Conservation (phyloP, 2,113 vertebrate genomes). For the Colaptes auratus region DNA sequence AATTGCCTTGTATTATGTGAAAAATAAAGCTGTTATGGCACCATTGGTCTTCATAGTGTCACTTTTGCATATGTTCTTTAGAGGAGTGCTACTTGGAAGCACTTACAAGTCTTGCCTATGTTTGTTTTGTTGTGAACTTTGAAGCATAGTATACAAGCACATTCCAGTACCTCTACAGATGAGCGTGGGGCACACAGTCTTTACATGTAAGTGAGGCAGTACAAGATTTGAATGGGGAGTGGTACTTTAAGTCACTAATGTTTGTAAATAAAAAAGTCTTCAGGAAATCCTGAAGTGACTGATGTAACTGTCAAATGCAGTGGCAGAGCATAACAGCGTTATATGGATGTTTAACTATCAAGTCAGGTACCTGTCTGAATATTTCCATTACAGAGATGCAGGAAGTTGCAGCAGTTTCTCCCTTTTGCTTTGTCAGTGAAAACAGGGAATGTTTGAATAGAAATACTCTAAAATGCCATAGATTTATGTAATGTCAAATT, state of each 20-base stretch:
- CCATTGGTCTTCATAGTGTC: constrained; percentile 23
- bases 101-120: background rate
- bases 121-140: background rate
- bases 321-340: background rate
- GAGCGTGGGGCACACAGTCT: fast-evolving
- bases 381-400: background rate
- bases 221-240: background rate
- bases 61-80: constrained; percentile 13
- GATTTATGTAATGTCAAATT: background rate
- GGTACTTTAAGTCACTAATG: background rate
- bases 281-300: background rate
- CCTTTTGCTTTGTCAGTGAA: background rate
- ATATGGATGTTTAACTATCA: background rate
- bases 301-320: background rate
- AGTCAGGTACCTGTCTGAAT: background rate
- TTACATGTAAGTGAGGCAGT: background rate
- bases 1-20: constrained; percentile 77
- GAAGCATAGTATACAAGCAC: background rate
- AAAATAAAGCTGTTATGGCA: constrained; percentile 79
- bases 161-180: background rate
- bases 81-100: background rate
- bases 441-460: background rate
- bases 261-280: background rate
- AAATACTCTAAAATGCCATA: background rate
- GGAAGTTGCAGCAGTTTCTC: background rate